These are phyloP conservation scores for Lepus timidus DNA, from an alignment of 2,113 vertebrate genomes.

Conservation along the genomic window DNA sequence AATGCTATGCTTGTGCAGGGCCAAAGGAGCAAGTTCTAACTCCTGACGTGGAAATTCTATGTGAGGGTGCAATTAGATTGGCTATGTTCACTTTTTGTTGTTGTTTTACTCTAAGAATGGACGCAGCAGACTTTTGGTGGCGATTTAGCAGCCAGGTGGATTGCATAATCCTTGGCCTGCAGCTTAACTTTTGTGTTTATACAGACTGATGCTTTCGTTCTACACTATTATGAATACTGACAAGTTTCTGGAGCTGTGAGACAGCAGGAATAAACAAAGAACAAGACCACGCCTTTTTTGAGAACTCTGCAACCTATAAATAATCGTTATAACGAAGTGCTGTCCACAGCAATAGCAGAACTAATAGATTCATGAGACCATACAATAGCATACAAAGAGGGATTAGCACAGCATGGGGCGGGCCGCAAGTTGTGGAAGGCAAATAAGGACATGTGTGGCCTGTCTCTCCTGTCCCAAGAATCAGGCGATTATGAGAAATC, in stretches of 20 bases:
- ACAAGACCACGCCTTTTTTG: accelerated
- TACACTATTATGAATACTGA: neutral
- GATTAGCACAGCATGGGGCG: neutral
- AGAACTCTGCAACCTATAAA: neutral
- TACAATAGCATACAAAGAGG: neutral
- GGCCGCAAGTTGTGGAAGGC: neutral
- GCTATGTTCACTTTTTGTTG: neutral
- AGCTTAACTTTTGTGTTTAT: neutral
- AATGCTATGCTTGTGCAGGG: neutral
- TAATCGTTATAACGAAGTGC: neutral
- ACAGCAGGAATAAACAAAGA: neutral
- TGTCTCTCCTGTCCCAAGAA: neutral
- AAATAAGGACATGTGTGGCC: neutral
- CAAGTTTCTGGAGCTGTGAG: neutral
- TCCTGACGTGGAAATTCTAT: neutral
- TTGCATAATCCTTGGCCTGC: neutral
- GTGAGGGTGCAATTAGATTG: neutral
- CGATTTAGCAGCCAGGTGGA: neutral
- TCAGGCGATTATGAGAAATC: neutral
- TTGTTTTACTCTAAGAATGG: neutral
- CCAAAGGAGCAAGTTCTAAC: neutral
- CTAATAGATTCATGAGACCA: neutral
- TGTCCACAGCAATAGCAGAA: neutral
- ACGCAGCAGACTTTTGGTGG: neutral
- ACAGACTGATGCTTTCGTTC: neutral